phyloP scores from a whole-genome alignment of 2,888 invertebrate species.

The Oscheius sp. region DNA sequence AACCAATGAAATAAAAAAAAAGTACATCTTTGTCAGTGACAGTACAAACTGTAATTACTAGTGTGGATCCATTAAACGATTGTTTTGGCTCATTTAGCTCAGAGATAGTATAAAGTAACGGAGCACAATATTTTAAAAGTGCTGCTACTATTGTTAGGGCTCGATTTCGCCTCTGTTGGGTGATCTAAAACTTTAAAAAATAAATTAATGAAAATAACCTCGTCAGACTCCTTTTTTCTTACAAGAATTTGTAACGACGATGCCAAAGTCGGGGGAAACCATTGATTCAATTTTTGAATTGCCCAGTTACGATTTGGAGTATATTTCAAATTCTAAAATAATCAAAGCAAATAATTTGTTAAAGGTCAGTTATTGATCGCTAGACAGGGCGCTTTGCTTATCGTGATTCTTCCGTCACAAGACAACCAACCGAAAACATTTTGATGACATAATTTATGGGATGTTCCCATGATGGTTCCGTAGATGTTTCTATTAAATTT shows the following conservation, averaged over 20 bases:
- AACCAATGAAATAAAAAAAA: background rate
- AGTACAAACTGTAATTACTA: background rate
- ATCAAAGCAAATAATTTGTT: no score
- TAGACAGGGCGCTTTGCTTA: background rate
- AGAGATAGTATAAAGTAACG: background rate
- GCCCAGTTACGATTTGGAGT: slow-evolving; percentile 3
- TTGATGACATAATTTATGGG: background rate
- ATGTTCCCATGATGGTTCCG: background rate
- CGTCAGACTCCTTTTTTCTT: background rate
- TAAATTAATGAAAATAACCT: background rate
- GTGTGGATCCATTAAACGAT: slow-evolving; percentile 3
- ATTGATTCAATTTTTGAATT: slow-evolving; percentile 1
- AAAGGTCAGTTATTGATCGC: no score
- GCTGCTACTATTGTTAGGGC: background rate
- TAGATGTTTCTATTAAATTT: background rate
- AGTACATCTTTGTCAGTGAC: slow-evolving; percentile 14
- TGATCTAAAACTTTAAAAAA: background rate
- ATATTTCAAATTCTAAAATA: no score
- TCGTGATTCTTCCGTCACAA: no score
- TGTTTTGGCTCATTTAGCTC: slow-evolving; percentile 12
- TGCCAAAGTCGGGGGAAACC: slow-evolving; percentile 7
- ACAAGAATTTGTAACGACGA: background rate
- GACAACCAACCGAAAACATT: background rate
- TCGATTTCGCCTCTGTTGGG: background rate
- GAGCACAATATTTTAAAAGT: background rate